Conservation (phyloP, 2,113 vertebrate species). For the Toxostoma redivivum region DNA sequence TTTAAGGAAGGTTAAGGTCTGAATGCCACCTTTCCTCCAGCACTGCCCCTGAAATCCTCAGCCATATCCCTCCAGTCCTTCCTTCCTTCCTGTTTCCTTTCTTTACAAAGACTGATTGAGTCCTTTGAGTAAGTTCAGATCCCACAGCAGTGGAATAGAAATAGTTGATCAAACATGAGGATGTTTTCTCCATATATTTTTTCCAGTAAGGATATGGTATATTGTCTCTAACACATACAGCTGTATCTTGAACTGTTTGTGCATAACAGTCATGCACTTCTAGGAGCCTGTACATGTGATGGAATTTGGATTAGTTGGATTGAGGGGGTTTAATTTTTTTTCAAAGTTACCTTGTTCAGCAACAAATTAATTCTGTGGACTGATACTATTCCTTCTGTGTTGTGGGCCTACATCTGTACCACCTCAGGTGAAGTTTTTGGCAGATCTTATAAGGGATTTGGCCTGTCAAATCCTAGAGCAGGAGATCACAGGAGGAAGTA, state of each 20-base stretch:
- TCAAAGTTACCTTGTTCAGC: neutral
- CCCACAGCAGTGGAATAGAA: neutral
- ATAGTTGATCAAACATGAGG: neutral
- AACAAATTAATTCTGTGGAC: neutral
- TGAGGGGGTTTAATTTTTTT: neutral
- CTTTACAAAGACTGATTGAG: neutral
- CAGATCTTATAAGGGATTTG: neutral
- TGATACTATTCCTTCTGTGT: neutral
- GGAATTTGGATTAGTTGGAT: neutral
- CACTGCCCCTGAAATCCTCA: neutral
- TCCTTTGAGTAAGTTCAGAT: neutral
- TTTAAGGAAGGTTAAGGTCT: neutral
- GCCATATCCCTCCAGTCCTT: neutral
- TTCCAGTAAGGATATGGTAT: neutral
- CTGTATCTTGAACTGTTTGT: neutral
- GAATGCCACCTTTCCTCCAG: neutral
- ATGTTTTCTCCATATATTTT: neutral
- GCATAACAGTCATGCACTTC: neutral
- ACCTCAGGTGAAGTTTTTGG: neutral
- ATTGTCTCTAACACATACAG: neutral
- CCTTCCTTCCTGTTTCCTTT: neutral
- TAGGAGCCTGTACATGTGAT: neutral
- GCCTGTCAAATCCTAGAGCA: neutral
- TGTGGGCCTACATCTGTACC: neutral
- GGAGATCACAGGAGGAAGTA: neutral